phyloP scores from a whole-genome alignment of 2,113 vertebrate genomes.

The Hemichromis elongatus region DNA sequence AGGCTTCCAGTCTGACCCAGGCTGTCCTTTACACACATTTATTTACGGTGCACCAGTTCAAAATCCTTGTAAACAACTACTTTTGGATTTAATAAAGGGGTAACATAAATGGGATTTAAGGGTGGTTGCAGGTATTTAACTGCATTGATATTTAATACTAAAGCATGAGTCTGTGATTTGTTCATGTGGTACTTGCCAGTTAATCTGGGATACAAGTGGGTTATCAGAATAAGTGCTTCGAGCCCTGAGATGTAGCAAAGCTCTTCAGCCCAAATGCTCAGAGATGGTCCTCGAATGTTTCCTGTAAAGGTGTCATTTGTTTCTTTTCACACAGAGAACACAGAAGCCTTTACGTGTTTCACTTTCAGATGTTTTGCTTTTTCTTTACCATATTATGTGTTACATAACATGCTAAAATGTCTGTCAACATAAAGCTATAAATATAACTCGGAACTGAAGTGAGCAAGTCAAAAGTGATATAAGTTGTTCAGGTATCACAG shows the following conservation, averaged over 20 bases:
- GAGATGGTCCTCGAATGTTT: background rate
- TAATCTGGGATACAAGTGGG: background rate
- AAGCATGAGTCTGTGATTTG: background rate
- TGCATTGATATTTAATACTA: background rate
- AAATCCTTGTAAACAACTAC: background rate
- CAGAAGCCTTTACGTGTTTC: background rate
- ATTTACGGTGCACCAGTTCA: background rate
- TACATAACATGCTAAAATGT: background rate
- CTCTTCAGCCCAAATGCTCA: background rate
- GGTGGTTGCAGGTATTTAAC: background rate
- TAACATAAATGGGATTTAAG: background rate
- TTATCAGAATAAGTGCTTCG: background rate
- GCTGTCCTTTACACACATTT: background rate
- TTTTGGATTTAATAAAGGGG: background rate
- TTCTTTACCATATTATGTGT: background rate
- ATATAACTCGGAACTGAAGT: background rate
- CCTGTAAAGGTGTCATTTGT: background rate
- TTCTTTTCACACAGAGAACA: rapidly evolving
- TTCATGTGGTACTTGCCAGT: background rate
- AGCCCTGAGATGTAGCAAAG: background rate
- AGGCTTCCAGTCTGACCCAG: background rate
- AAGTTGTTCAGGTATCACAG: background rate
- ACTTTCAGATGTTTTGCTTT: background rate
- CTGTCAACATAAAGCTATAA: background rate
- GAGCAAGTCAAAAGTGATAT: background rate